Evolutionary conservation across 2,113 vertebrate genomes (phyloP), one percentile per base, ranked within the genome.

Genomic region (Alethe castanea): DNA sequence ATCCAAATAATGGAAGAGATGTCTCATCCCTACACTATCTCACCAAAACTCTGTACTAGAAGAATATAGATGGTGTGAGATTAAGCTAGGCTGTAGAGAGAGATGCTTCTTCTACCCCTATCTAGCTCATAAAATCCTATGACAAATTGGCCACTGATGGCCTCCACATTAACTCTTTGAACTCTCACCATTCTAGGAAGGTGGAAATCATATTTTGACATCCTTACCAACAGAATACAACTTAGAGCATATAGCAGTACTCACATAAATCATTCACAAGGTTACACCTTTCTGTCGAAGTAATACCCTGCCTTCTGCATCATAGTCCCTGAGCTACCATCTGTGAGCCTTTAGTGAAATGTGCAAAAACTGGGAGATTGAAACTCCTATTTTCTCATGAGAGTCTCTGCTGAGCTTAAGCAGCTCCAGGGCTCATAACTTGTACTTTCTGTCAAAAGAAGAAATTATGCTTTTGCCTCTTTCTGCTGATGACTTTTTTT

Each of bases 1-100:
- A 80, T 79, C 70, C 81, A 92, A 92, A 91, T 84, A 92, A 86
- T 67, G 71, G 50, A 84, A 91, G 85, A 96, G 25, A 50, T 66
- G 79, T 70, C 81, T 82, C 54, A 87, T 79, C 66, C 78, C 50
- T 82, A 50, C 24, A 50, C 33, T 71, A 22, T 73, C 42, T 76
- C 91, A 87, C 65, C 72, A 59, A 60, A 88, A 83, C 22, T 62
- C 50, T 40, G 29, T 53, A 29, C 70, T 54, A 54, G 57, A 67
- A 79, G 72, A 79, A 72, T 89, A 94, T 24, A 90, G 54, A 95
- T 76, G 24, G 73, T 54, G 19, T 87, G 54, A 95, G 91, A 94
- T 92, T 94, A 95, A 91, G 77, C 35, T 38, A 62, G 84, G 24
- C 74, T 92, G 42, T n/a, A 62, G 81, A 79, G 18, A 91, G 23